Base-by-base conservation (phyloP, 1,140 invertebrate genomes). In the Phthorimaea operculella region DNA sequence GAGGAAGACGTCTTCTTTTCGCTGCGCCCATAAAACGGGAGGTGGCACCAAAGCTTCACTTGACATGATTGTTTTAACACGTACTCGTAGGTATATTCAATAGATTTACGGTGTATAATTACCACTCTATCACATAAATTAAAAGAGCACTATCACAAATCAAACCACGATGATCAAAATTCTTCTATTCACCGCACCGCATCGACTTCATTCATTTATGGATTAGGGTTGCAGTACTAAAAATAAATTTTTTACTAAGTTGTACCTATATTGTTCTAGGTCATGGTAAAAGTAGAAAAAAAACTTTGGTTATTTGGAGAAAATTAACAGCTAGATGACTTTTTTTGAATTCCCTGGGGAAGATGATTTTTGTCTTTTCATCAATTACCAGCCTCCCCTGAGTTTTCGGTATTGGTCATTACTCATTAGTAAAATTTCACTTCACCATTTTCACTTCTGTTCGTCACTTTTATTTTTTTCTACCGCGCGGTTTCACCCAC, bases 1-100 rank as follows among this genome's bases (percentile, higher is more conserved):
- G 57, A 98, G 85, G 76, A 91, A 97, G 52, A 98, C 82, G 61
- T 92, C 86, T 72, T 91, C 90, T 67, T 89, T 91, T 66, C 94
- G 90, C 81, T 98, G 96, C 34, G 96, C 96, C 96, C 96, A 98
- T 78, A 93, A 89, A 53, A 97, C 92, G 57, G 93, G 90, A 51
- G 96, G 95, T 66, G 93, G 92, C 64, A 89, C 84, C 65, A 86
- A 48, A 65, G 62, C 59, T 73, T 85, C 82, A 59, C 60, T 74
- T 18, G 81, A 70, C 79, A 83, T 83, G 52, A 58, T 79, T 50
- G 15, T 47, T 42, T 42, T 42, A 42, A 33, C 21, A 6, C 21
- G 21, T 28, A 28, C 21, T 28, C 2, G 50, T 39, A 18, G 21
- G 50, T 39, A 18, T 39, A 44, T 11, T 63, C 33, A 42, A 12